Percentiles rank a stretch among this genome's conserved stretches.
These are phyloP conservation scores for Mactra quadrangularis DNA, from an alignment of 1,140 invertebrate species.

Conservation along the genomic window DNA sequence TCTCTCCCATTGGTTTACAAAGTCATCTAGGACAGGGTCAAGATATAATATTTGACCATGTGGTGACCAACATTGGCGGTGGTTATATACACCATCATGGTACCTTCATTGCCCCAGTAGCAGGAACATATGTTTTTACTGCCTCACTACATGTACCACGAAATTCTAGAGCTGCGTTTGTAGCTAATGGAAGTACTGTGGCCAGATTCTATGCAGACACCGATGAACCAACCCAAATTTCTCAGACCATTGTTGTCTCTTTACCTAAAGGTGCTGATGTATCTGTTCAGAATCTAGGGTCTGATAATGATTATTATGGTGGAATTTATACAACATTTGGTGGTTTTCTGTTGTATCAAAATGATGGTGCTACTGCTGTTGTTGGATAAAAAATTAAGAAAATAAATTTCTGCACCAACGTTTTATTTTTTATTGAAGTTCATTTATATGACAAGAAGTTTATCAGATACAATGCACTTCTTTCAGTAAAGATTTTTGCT, in stretches of 20 bases:
- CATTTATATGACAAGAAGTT: too few species aligned
- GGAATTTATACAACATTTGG: constrained; percentile 1
- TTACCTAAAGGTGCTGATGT: constrained; percentile 19
- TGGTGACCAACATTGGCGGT: constrained; percentile 50
- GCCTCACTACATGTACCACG: background rate
- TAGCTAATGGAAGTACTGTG: too few species aligned
- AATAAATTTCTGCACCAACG: too few species aligned
- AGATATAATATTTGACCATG: constrained; percentile 39
- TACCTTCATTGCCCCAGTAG: constrained; percentile 34
- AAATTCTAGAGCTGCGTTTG: too few species aligned
- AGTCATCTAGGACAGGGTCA: constrained; percentile 8
- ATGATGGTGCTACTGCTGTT: too few species aligned
- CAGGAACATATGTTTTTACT: constrained; percentile 39
- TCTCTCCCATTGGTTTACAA: background rate
- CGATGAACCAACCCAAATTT: too few species aligned
- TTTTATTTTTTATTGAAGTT: too few species aligned
- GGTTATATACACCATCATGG: constrained; percentile 40
- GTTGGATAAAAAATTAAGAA: too few species aligned
- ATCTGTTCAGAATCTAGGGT: constrained; percentile 9
- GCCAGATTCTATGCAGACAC: too few species aligned
- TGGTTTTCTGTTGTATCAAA: constrained; percentile 28
- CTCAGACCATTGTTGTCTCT: background rate
- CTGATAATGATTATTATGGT: background rate
- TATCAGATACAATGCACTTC: too few species aligned
- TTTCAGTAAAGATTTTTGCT: too few species aligned